Evolutionary conservation across 1,140 invertebrate genomes (phyloP).

Genomic region (Holcopasites calliopsidis): DNA sequence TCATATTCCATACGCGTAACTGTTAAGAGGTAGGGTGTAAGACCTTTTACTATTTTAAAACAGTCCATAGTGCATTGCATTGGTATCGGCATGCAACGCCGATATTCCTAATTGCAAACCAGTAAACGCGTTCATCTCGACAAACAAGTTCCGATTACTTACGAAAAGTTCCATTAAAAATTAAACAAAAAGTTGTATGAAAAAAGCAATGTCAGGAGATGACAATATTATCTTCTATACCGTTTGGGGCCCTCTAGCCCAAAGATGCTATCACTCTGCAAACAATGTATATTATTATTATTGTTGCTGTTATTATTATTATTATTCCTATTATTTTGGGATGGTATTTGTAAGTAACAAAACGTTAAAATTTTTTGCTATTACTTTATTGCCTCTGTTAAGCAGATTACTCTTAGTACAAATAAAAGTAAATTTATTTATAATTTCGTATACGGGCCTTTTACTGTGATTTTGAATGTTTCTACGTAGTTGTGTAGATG

Average conservation of each 20-base stretch:
- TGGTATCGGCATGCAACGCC: no score
- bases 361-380: constrained; percentile 45
- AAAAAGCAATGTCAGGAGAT: neutral
- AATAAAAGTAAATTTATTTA: constrained; percentile 53
- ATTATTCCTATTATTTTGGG: constrained; percentile 20
- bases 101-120: neutral
- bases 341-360: constrained; percentile 25
- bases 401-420: constrained; percentile 48
- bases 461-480: constrained; percentile 12
- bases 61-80: no score
- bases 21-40: neutral
- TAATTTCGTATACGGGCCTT: constrained; percentile 6
- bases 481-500: neutral
- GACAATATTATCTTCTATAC: neutral
- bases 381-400: constrained; percentile 43
- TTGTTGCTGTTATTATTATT: neutral
- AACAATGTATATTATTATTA: constrained; percentile 35
- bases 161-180: neutral
- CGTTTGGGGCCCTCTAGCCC: neutral
- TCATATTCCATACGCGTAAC: neutral
- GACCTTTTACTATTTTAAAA: constrained; percentile 1
- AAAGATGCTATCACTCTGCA: constrained; percentile 27
- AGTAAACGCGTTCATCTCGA: neutral
- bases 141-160: neutral
- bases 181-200: neutral